phyloP scores from a whole-genome alignment of 2,888 invertebrate genomes.

The Ryuthela nishihirai region DNA sequence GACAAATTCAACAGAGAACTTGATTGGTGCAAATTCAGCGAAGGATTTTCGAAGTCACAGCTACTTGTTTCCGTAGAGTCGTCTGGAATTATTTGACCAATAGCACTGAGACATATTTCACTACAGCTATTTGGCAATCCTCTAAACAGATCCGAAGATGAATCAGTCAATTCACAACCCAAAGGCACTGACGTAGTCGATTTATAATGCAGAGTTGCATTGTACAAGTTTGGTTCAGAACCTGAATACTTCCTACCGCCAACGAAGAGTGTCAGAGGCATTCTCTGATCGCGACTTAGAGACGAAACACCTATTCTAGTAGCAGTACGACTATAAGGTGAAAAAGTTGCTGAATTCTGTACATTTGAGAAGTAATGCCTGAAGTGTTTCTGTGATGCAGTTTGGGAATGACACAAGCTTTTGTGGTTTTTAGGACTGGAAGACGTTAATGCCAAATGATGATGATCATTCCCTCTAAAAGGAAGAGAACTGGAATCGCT shows the following conservation, averaged over 20 bases:
- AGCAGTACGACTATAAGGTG: slow-evolving; percentile 13
- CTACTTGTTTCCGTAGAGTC: too few species aligned
- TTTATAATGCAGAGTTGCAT: too few species aligned
- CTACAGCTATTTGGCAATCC: slow-evolving; percentile 27
- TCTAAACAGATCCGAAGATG: too few species aligned
- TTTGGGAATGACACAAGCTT: too few species aligned
- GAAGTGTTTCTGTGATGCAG: slow-evolving; percentile 3
- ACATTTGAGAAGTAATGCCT: slow-evolving; percentile 14
- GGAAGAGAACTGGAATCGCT: too few species aligned
- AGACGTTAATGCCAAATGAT: too few species aligned
- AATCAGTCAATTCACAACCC: too few species aligned
- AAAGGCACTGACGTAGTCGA: too few species aligned
- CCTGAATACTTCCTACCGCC: slow-evolving; percentile 7
- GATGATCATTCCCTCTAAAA: too few species aligned
- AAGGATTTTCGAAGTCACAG: neutral
- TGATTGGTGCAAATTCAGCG: neutral
- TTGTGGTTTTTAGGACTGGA: too few species aligned
- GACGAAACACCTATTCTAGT: slow-evolving; percentile 40
- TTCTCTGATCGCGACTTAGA: slow-evolving; percentile 27
- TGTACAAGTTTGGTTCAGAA: slow-evolving; percentile 32
- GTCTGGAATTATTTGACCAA: too few species aligned
- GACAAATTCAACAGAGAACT: slow-evolving; percentile 1
- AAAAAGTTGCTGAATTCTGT: slow-evolving; percentile 1
- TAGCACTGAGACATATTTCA: slow-evolving; percentile 27
- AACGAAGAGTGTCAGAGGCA: slow-evolving; percentile 20